phyloP scores from a whole-genome alignment of 1,140 invertebrate species.

The Catajapyx aquilonaris region DNA sequence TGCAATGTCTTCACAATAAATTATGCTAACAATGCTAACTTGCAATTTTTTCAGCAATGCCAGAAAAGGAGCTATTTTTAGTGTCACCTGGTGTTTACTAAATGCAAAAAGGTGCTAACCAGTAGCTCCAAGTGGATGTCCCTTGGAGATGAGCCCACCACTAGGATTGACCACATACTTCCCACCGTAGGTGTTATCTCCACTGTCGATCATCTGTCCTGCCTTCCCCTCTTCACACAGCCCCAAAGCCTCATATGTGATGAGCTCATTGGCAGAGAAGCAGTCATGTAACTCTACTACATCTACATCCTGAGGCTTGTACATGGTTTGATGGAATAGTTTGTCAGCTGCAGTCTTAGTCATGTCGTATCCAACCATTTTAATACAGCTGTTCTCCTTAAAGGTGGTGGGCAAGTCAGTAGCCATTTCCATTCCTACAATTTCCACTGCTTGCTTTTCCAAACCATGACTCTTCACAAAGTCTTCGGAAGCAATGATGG shows the following conservation, averaged over 20 bases:
- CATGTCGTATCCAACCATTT: constrained; percentile 91
- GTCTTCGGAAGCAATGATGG: constrained; percentile 69
- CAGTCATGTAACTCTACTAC: constrained; percentile 99
- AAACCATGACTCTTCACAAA: constrained; percentile 69
- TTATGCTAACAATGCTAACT: background rate
- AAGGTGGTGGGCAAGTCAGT: constrained; percentile 79
- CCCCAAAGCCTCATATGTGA: constrained; percentile 93
- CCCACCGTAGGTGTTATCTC: constrained; percentile 94
- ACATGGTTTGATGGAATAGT: constrained; percentile 54
- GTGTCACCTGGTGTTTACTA: too few species aligned
- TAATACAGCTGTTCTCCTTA: constrained; percentile 62
- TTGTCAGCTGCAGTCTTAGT: constrained; percentile 60
- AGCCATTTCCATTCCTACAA: constrained; percentile 87
- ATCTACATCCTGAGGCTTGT: constrained; percentile 60
- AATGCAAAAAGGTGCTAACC: constrained; percentile 27
- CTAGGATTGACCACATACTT: constrained; percentile 94
- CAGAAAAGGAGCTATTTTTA: too few species aligned
- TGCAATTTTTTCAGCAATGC: background rate
- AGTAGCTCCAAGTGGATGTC: constrained; percentile 93
- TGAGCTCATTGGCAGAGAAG: constrained; percentile 92
- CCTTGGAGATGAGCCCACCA: constrained; percentile 94
- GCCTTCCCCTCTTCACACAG: constrained; percentile 77
- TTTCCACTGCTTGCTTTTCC: constrained; percentile 74
- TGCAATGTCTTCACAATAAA: background rate
- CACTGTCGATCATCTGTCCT: constrained; percentile 75